Evolutionary conservation across 2,888 invertebrate genomes (phyloP).

Genomic region (Eilema sororculum): DNA sequence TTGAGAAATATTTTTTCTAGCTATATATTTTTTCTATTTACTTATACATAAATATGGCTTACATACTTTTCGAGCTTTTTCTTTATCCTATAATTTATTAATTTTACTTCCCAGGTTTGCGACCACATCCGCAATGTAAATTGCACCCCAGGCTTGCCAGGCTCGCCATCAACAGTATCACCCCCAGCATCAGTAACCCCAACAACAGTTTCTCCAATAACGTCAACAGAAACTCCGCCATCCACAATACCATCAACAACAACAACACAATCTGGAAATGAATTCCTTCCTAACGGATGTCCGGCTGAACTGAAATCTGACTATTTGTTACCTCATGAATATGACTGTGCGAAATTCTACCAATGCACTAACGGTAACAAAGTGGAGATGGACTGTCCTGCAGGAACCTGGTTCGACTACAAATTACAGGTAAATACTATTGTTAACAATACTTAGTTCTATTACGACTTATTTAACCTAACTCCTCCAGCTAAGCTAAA

Average conservation of each 20-base stretch:
- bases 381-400: conserved; percentile 54
- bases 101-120: neutral
- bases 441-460: no score
- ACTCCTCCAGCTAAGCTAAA: no score
- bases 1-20: no score
- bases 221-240: conserved; percentile 23
- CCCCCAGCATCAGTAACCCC: conserved; percentile 11
- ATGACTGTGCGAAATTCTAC: conserved; percentile 65
- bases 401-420: conserved; percentile 61
- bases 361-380: conserved; percentile 63
- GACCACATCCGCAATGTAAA: neutral
- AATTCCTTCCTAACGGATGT: conserved; percentile 59
- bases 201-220: conserved; percentile 15
- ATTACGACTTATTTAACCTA: no score
- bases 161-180: conserved; percentile 6
- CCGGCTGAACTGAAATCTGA: conserved; percentile 53
- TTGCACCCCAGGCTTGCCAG: neutral
- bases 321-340: conserved; percentile 62
- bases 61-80: no score
- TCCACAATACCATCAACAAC: conserved; percentile 21
- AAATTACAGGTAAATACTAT: conserved; percentile 56
- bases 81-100: no score
- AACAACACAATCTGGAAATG: conserved; percentile 23
- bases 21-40: neutral
- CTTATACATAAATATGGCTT: no score